A percentile compares a stretch with the other conserved stretches of the same genome.
Conservation (phyloP, 2,113 vertebrate species). For the Perca schrenkii region DNA sequence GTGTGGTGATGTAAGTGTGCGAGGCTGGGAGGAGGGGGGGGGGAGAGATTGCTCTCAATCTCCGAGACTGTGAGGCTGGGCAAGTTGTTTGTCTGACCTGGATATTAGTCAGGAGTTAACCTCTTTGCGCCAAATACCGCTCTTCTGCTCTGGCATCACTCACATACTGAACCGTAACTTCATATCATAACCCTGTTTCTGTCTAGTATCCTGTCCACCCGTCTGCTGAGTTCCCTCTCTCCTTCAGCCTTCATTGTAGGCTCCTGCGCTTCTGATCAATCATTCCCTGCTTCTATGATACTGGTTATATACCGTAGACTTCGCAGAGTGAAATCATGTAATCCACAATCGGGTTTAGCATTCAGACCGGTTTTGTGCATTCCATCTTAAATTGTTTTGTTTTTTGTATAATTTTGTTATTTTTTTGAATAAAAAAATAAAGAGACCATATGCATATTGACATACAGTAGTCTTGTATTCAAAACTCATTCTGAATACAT, state of each 20-base stretch:
- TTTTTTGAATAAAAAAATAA: conserved; percentile 67
- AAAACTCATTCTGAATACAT: conserved; percentile 62
- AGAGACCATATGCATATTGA: conserved; percentile 76
- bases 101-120: conserved; percentile 62
- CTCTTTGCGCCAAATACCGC: conserved; percentile 57
- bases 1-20: conserved; percentile 28
- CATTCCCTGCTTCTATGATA: conserved; percentile 73
- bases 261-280: conserved; percentile 64
- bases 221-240: conserved; percentile 37
- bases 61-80: conserved; percentile 40
- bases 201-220: conserved; percentile 40
- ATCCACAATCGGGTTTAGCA: conserved; percentile 71
- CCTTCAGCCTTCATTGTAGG: conserved; percentile 58
- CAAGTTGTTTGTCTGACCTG: conserved; percentile 66
- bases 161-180: conserved; percentile 58
- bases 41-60: conserved; percentile 6
- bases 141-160: conserved; percentile 67
- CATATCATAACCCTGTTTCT: conserved; percentile 53
- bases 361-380: conserved; percentile 77
- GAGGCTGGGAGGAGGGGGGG: background rate
- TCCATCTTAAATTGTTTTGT: conserved; percentile 72
- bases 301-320: conserved; percentile 76
- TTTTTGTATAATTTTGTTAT: conserved; percentile 78
- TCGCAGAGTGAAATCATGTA: conserved; percentile 72
- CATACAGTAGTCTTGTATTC: conserved; percentile 57